Evolutionary conservation across 2,113 vertebrate species (phyloP).

Genomic region (Chrysochloris asiatica): DNA sequence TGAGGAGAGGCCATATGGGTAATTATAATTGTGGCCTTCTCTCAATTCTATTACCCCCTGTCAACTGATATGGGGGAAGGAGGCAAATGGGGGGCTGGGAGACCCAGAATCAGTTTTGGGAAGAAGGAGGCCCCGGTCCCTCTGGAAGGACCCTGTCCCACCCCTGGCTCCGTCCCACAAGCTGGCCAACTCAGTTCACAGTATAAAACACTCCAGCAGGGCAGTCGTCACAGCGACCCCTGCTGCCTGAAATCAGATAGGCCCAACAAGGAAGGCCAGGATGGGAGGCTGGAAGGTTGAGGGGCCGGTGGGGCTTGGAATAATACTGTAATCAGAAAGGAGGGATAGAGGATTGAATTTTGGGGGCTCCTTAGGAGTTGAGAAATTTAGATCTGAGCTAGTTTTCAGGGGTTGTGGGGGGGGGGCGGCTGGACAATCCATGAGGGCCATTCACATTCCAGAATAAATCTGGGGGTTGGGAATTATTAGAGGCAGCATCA

Average conservation of each 20-base stretch:
- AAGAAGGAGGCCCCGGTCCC: background rate
- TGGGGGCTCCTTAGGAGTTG: background rate
- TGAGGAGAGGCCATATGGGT: background rate
- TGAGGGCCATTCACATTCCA: conserved; percentile 72
- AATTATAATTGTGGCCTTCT: background rate
- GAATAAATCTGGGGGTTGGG: background rate
- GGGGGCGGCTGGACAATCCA: background rate
- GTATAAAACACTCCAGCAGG: conserved; percentile 74
- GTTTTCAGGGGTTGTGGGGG: background rate
- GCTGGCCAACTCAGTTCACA: conserved; percentile 73
- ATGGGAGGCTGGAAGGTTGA: background rate
- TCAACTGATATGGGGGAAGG: background rate
- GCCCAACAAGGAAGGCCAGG: conserved; percentile 67
- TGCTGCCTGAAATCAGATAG: conserved; percentile 65
- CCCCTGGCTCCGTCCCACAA: background rate
- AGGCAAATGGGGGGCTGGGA: background rate
- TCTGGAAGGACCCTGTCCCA: background rate
- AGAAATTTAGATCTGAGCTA: background rate
- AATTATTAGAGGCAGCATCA: background rate
- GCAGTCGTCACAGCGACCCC: conserved; percentile 55
- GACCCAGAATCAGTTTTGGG: conserved; percentile 17
- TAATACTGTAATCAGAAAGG: conserved; percentile 47
- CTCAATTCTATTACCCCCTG: conserved; percentile 26
- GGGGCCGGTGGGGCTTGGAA: background rate
- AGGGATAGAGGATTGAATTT: background rate